Percentiles rank a stretch among this genome's conserved stretches.
These are phyloP conservation scores for Eulacestoma nigropectus DNA, from an alignment of 2,113 vertebrate species.

Conservation along the genomic window DNA sequence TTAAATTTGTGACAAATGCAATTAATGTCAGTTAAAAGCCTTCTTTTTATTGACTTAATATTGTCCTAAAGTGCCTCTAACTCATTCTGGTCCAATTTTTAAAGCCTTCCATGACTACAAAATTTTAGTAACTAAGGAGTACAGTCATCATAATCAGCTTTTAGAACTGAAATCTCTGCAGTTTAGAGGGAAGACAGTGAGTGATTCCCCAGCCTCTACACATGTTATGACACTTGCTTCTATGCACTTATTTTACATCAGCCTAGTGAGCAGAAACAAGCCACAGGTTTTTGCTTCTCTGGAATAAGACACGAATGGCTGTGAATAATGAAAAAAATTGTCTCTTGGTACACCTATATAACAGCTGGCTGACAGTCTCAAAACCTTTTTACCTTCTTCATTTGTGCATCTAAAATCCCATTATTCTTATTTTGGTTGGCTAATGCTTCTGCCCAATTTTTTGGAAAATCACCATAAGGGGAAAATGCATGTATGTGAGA, in stretches of 20 bases:
- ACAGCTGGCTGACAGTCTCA: background rate
- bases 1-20: background rate
- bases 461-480: background rate
- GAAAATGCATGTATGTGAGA: background rate
- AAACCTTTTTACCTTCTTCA: background rate
- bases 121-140: background rate
- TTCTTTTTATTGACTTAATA: background rate
- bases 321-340: background rate
- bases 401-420: background rate
- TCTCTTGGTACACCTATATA: background rate
- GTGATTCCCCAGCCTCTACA: background rate
- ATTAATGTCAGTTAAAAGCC: background rate
- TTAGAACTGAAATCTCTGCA: background rate
- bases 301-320: background rate
- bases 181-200: background rate
- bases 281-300: background rate
- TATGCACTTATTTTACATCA: background rate
- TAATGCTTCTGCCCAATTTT: background rate
- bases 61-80: background rate
- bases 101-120: background rate
- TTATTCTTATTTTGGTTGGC: background rate
- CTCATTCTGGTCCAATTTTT: background rate
- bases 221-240: background rate
- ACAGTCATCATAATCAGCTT: background rate
- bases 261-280: background rate